Evolutionary conservation across 2,888 invertebrate genomes (phyloP).

Genomic region (Nipponacmea schrenckii): DNA sequence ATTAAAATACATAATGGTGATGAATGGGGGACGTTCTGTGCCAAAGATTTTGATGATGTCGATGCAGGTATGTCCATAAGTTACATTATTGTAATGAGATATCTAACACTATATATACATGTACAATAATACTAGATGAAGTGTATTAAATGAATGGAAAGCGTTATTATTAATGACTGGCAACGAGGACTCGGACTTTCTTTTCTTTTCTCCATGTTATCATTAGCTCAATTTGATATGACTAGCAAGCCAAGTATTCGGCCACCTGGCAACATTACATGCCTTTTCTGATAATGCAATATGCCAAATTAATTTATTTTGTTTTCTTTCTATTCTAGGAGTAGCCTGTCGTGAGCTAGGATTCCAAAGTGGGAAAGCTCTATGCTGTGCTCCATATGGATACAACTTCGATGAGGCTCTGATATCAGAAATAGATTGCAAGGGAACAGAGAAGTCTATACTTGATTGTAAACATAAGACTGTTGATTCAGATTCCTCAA

Average conservation of each 20-base stretch:
- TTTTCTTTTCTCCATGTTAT: too few relatives aligned
- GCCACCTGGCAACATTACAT: too few relatives aligned
- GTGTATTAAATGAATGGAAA: too few relatives aligned
- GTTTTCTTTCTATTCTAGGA: slow-evolving; percentile 33
- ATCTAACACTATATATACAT: too few relatives aligned
- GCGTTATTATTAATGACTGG: too few relatives aligned
- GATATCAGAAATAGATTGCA: slow-evolving; percentile 40
- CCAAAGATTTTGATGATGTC: slow-evolving; percentile 77
- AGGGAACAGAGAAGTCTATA: slow-evolving; percentile 44
- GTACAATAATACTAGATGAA: too few relatives aligned
- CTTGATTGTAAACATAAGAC: slow-evolving; percentile 38
- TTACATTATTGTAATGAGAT: too few relatives aligned
- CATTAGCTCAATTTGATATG: too few relatives aligned
- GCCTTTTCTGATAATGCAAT: too few relatives aligned
- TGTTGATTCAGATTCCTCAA: slow-evolving; percentile 8
- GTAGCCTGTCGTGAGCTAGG: slow-evolving; percentile 52
- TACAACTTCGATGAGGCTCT: slow-evolving; percentile 36
- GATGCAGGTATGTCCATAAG: slow-evolving; percentile 70
- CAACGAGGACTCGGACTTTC: too few relatives aligned
- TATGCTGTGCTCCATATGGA: slow-evolving; percentile 55
- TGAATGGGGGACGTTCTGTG: slow-evolving; percentile 80
- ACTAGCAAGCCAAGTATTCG: too few relatives aligned
- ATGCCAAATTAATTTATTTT: background rate
- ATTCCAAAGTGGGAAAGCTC: slow-evolving; percentile 42
- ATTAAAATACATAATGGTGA: slow-evolving; percentile 40